These are phyloP conservation scores for Lepus townsendii DNA, from an alignment of 2,797 vertebrate species.

Conservation along the genomic window DNA sequence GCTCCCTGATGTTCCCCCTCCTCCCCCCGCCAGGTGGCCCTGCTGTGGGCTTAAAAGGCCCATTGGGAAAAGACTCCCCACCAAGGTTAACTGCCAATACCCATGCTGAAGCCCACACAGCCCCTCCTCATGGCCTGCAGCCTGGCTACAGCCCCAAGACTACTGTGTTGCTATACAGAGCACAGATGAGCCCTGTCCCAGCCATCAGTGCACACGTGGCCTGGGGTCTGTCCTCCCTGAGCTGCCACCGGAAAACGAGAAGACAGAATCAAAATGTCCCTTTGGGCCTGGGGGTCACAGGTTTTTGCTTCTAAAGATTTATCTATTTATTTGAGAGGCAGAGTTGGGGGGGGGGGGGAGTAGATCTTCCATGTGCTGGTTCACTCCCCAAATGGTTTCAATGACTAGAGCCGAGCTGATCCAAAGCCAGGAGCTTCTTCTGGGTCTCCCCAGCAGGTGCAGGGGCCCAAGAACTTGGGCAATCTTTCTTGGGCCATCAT, in stretches of 20 bases:
- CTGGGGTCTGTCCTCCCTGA: background rate
- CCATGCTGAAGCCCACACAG: constrained; percentile 6
- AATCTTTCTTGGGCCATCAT: no score
- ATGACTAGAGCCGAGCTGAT: no score
- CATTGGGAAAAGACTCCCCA: constrained; percentile 4
- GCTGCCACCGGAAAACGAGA: background rate
- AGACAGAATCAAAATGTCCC: constrained; percentile 31
- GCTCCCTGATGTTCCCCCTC: background rate
- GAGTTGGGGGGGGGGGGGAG: no score
- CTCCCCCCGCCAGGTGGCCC: background rate
- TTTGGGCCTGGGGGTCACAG: background rate
- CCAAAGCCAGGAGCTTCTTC: no score
- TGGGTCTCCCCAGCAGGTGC: no score
- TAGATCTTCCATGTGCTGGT: no score
- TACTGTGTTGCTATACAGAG: background rate
- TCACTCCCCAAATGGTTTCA: no score
- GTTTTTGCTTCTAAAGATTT: no score
- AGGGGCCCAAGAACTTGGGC: no score
- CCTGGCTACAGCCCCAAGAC: background rate
- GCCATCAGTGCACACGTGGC: background rate
- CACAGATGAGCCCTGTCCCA: constrained; percentile 8
- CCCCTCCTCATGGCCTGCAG: background rate
- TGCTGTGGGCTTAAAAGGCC: constrained; percentile 9
- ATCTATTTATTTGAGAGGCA: no score
- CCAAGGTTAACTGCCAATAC: background rate